phyloP scores from a whole-genome alignment of 2,888 invertebrate genomes.

The Caenorhabditis sp. region DNA sequence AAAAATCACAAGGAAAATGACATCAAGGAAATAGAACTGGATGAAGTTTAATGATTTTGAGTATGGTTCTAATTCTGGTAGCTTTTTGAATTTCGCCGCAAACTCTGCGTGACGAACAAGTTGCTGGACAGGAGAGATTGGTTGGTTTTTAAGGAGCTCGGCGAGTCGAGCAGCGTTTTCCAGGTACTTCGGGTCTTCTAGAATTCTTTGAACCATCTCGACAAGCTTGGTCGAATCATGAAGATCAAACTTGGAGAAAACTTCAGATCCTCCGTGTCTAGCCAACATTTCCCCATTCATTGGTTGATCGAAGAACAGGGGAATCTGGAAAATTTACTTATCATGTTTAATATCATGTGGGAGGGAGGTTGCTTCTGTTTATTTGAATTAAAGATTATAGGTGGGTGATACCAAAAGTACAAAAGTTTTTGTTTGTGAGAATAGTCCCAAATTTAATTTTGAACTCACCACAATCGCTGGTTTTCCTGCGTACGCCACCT shows the following conservation, averaged over 20 bases:
- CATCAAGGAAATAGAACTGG: slow-evolving; percentile 22
- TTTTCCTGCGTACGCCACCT: slow-evolving; percentile 40
- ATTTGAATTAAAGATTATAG: neutral
- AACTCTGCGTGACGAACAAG: slow-evolving; percentile 30
- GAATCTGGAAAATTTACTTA: slow-evolving; percentile 28
- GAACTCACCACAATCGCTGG: slow-evolving; percentile 22
- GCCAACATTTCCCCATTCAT: slow-evolving; percentile 49
- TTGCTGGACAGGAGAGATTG: slow-evolving; percentile 16
- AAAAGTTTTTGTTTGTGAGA: too few species aligned
- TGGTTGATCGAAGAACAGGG: slow-evolving; percentile 54
- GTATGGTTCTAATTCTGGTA: slow-evolving; percentile 25
- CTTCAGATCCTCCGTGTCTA: slow-evolving; percentile 33
- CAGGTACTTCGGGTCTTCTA: slow-evolving; percentile 7
- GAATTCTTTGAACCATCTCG: slow-evolving; percentile 21
- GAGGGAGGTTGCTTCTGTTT: neutral
- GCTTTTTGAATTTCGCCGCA: slow-evolving; percentile 25
- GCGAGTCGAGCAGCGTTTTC: slow-evolving; percentile 11
- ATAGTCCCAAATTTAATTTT: neutral
- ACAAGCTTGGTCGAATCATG: slow-evolving; percentile 13
- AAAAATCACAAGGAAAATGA: neutral
- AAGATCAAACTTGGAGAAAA: slow-evolving; percentile 42
- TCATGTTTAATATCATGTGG: neutral
- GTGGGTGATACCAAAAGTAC: neutral
- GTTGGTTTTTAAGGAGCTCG: slow-evolving; percentile 20
- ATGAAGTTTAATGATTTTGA: slow-evolving; percentile 15